Evolutionary conservation across 2,888 invertebrate genomes (phyloP).

Genomic region (Deilephila elpenor): DNA sequence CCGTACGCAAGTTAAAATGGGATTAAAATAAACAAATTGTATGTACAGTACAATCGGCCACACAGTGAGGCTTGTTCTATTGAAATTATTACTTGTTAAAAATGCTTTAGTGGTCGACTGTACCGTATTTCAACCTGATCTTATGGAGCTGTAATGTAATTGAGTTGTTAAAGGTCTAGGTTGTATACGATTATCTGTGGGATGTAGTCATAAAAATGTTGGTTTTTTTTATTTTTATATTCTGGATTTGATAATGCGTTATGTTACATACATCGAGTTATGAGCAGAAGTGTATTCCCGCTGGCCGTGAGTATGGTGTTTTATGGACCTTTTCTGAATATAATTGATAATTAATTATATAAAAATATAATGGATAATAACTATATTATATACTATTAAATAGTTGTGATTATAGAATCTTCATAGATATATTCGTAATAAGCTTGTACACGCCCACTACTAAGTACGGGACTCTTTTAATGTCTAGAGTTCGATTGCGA

Average conservation of each 20-base stretch:
- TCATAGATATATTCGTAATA: too few species aligned
- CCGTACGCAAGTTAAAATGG: conserved; percentile 41
- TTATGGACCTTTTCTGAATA: too few species aligned
- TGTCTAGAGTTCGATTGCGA: too few species aligned
- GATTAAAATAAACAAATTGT: conserved; percentile 35
- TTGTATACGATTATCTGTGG: not conserved
- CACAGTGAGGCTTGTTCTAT: conserved; percentile 10
- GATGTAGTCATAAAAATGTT: not conserved
- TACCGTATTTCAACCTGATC: not conserved
- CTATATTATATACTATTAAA: too few species aligned
- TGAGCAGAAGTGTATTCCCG: too few species aligned
- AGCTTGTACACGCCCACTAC: too few species aligned
- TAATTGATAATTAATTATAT: too few species aligned
- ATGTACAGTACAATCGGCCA: conserved; percentile 14
- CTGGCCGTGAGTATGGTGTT: too few species aligned
- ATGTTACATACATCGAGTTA: too few species aligned
- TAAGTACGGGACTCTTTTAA: too few species aligned
- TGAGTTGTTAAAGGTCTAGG: conserved; percentile 1
- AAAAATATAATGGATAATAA: too few species aligned
- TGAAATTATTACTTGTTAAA: conserved; percentile 9
- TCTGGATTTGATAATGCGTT: not conserved
- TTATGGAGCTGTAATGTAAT: not conserved
- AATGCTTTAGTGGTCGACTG: conserved; percentile 8
- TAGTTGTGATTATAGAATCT: too few species aligned
- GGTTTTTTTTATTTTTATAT: not conserved